Evolutionary conservation across 2,888 invertebrate genomes (phyloP).

Genomic region (Ellobium chinense): DNA sequence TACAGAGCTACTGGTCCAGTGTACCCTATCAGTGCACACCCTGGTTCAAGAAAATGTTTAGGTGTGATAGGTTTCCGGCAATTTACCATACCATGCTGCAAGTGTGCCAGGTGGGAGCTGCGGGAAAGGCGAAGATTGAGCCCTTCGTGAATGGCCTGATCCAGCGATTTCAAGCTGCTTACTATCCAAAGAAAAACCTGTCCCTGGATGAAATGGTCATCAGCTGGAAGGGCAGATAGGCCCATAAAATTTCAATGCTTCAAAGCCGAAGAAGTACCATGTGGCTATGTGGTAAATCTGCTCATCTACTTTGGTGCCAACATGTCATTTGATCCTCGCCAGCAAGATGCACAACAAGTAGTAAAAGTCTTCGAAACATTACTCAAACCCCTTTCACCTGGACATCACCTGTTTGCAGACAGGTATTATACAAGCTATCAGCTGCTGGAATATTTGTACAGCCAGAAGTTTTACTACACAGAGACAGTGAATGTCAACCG

Average conservation of each 20-base stretch:
- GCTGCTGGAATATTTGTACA: too few species aligned
- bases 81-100: not conserved
- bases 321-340: too few species aligned
- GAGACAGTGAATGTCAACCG: too few species aligned
- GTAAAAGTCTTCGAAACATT: too few species aligned
- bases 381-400: too few species aligned
- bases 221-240: not conserved
- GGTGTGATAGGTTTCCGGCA: not conserved
- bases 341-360: too few species aligned
- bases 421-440: too few species aligned
- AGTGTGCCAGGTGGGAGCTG: not conserved
- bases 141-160: not conserved
- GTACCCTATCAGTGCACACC: not conserved
- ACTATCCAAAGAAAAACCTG: not conserved
- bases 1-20: not conserved
- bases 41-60: not conserved
- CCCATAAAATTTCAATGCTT: not conserved
- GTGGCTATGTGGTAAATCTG: too few species aligned
- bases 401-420: too few species aligned
- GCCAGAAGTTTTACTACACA: too few species aligned
- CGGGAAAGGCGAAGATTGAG: not conserved
- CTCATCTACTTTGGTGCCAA: too few species aligned
- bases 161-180: not conserved
- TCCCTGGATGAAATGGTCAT: too few species aligned
- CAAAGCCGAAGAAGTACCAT: conserved; percentile 3